Evolutionary conservation across 2,113 vertebrate genomes (phyloP), one percentile per base, ranked within the genome.

Genomic region (Miniopterus natalensis): DNA sequence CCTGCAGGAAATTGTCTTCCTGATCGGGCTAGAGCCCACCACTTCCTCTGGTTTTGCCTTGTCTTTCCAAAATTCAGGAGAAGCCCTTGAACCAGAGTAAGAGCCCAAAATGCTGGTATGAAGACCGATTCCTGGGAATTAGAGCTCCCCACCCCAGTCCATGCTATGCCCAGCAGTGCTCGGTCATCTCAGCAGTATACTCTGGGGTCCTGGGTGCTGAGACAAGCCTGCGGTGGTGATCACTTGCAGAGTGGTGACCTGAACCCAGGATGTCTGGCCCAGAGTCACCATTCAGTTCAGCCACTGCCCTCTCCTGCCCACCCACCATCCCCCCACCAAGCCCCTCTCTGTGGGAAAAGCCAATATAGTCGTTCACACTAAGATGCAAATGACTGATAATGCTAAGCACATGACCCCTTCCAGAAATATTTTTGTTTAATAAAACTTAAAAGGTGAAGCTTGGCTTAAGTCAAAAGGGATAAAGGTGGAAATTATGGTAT

Each of bases 71-170:
- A 68, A 21, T 5, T 3, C 23, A 27, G 29, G 21, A 40, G 31
- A 42, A 74, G 53, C 12, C 11, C 51, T 55, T 7, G 29, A 40
- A 17, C 53, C 49, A 51, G 27, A 45, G 21, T 1, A 36, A 31
- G 88, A 14, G 51, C 77, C 45, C 0, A 4, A 31, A 31, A 31
- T 2, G 0, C 66, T 8, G 45, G 55, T 1, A 8, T 27, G 0
- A 61, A 74, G n/a, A 53, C 36, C 29, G 1, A 4, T 18, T n/a
- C 10, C 12, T 36, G 47, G 49, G 36, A 1, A n/a, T 2, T 1
- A 5, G 55, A 49, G 23, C 9, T 36, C n/a, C 65, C 55, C 66
- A 20, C 11, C 20, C 18, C 18, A 61, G 36, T 21, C 15, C 29
- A 25, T n/a, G 47, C 27, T 14, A 15, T 18, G 21, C 49, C 70